These are phyloP conservation scores for Drosophila truncata DNA, from an alignment of 1,140 invertebrate genomes.

Conservation along the genomic window DNA sequence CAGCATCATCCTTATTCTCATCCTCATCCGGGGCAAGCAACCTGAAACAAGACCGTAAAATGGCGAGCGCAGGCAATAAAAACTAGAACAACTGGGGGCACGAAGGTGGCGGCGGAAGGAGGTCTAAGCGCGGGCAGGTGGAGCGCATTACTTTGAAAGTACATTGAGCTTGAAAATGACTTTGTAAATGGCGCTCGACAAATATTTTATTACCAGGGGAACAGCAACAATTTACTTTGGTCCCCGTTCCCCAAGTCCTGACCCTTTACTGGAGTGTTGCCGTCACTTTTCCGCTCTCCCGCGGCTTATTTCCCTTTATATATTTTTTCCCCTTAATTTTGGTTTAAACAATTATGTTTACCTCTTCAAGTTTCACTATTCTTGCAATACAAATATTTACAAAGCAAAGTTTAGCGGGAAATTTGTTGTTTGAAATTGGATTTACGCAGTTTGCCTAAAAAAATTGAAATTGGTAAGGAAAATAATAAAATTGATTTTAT, in stretches of 20 bases:
- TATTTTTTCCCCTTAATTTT: constrained; percentile 26
- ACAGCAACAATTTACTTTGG: constrained; percentile 74
- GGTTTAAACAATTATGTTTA: constrained; percentile 15
- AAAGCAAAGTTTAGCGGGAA: neutral
- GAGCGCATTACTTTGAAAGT: constrained; percentile 78
- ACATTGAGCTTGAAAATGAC: constrained; percentile 84
- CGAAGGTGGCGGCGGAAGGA: neutral
- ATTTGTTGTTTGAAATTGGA: neutral
- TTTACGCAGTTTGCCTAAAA: neutral
- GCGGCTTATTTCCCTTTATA: constrained; percentile 13
- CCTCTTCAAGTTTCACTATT: constrained; percentile 1
- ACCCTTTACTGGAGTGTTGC: constrained; percentile 4
- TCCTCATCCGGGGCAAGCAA: constrained; percentile 26
- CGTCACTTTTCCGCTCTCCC: constrained; percentile 2
- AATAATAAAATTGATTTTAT: neutral
- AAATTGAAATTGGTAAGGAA: neutral
- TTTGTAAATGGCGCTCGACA: constrained; percentile 82
- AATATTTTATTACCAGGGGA: constrained; percentile 77
- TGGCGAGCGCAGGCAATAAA: constrained; percentile 74
- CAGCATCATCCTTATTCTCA: constrained; percentile 19
- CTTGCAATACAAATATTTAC: constrained; percentile 6
- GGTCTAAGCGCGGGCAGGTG: constrained; percentile 58
- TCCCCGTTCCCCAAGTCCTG: neutral
- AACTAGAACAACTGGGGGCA: constrained; percentile 72
- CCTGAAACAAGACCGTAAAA: constrained; percentile 77